These are phyloP conservation scores for Blennius ocellaris DNA, from an alignment of 2,113 vertebrate genomes.

Conservation along the genomic window DNA sequence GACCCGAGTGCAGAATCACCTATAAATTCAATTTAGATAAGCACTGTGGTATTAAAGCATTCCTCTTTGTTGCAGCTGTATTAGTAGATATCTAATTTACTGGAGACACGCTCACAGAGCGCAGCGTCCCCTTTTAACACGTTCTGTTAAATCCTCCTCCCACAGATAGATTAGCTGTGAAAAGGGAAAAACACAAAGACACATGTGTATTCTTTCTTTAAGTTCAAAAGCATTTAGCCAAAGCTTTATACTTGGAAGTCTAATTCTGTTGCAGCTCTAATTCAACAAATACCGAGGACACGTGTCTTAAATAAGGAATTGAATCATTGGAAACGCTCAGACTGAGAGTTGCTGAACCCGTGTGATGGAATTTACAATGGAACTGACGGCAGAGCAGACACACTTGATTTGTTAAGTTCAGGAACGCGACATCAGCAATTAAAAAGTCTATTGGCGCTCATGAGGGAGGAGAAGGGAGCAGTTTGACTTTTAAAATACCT, in stretches of 20 bases:
- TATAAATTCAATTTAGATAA: background rate
- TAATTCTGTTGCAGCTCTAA: background rate
- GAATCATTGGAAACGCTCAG: background rate
- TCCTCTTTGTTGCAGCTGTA: background rate
- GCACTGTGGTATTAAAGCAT: background rate
- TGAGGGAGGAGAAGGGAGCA: background rate
- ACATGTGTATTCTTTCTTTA: background rate
- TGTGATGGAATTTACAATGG: too few relatives aligned
- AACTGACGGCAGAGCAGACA: too few relatives aligned
- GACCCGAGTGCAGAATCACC: background rate
- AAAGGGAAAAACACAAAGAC: conserved; percentile 24
- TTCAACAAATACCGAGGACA: background rate
- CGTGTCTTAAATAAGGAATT: background rate
- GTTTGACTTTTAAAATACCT: too few relatives aligned
- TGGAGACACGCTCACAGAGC: background rate
- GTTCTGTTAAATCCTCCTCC: conserved; percentile 35
- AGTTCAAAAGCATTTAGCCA: conserved; percentile 17
- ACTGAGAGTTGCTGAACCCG: background rate
- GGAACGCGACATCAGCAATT: background rate
- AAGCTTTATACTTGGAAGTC: conserved; percentile 1
- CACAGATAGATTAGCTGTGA: conserved; percentile 30
- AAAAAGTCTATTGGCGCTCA: background rate
- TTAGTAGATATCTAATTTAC: conserved; percentile 5
- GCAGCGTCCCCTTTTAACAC: conserved; percentile 30
- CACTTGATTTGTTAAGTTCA: background rate